Base-by-base conservation (phyloP, 2,113 vertebrate species). In the Elgaria multicarinata region DNA sequence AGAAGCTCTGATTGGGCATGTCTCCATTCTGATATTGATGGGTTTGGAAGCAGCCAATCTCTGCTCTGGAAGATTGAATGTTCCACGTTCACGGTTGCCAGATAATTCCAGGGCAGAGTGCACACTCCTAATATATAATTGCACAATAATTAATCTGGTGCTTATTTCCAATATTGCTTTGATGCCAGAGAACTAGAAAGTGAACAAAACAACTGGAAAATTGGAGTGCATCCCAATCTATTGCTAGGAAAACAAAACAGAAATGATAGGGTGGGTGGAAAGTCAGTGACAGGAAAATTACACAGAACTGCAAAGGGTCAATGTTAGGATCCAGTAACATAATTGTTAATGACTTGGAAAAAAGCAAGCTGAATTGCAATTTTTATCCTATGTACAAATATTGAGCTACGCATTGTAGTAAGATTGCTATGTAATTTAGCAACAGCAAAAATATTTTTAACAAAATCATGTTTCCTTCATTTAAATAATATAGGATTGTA, bases 271-370 rank as follows among this genome's bases (percentile, higher is more conserved):
- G 76, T 24, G 26, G 24, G 12, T 3, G 39, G 72, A 8, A 36
- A 87, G 20, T 22, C 55, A 87, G 55, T 87, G 85, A 77, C 85
- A 77, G 74, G 31, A 62, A 87, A 87, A 87, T 77, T 87, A 24
- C 39, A 66, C 16, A 87, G 55, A 66, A 77, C 3, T 77, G 18
- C 33, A n/a, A 66, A 72, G 58, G 85, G 85, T 66, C 85, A 87
- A 13, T 46, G 55, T 46, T 78, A 46, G 85, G 74, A 64, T 44
- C 74, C 18, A 77, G 77, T 87, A 77, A 33, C 55, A 66, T 87
- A 87, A 77, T 87, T 87, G 74, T 66, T 87, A 87, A 87, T 77
- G 28, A 64, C 55, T 66, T 86, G 74, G 85, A 77, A 87, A n/a
- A 46, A 87, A 64, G 82, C 44, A 18, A 71, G 85, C 39, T 86